A percentile compares a stretch with the other conserved stretches of the same genome.
These are phyloP conservation scores for Clarias macrocephalus DNA, from an alignment of 2,113 vertebrate genomes.

Conservation along the genomic window DNA sequence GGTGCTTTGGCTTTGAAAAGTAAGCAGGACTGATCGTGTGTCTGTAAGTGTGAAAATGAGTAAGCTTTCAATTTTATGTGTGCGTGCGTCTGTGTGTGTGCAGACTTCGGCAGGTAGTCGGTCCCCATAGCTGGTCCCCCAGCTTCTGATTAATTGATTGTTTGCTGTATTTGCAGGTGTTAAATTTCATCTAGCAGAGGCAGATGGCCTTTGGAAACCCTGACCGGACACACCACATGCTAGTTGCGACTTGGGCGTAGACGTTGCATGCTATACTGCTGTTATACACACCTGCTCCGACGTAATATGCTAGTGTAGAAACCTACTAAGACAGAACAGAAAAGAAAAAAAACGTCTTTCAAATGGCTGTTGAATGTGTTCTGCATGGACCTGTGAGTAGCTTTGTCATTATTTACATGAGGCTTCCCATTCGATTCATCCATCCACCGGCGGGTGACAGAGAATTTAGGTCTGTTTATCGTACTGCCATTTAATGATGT, in stretches of 20 bases:
- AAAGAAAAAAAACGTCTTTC: not conserved
- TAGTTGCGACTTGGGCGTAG: not conserved
- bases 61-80: conserved; percentile 24
- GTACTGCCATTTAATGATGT: conserved; percentile 43
- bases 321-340: not conserved
- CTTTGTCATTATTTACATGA: conserved; percentile 23
- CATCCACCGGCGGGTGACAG: conserved; percentile 23
- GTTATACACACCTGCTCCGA: not conserved
- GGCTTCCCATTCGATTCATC: not conserved
- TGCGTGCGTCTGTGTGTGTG: conserved; percentile 29
- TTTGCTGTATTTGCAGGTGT: conserved; percentile 56
- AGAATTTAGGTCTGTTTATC: conserved; percentile 38
- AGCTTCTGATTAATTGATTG: conserved; percentile 57
- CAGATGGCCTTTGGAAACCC: conserved; percentile 43
- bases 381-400: not conserved
- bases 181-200: conserved; percentile 44
- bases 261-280: not conserved
- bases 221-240: conserved; percentile 10
- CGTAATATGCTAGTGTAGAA: not conserved
- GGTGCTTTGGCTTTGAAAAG: not conserved
- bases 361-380: not conserved
- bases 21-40: conserved; percentile 5
- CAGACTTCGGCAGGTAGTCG: conserved; percentile 52
- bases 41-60: conserved; percentile 22
- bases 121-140: conserved; percentile 40